These are phyloP conservation scores for Scotopteryx bipunctaria DNA, from an alignment of 2,888 invertebrate genomes.

Conservation along the genomic window DNA sequence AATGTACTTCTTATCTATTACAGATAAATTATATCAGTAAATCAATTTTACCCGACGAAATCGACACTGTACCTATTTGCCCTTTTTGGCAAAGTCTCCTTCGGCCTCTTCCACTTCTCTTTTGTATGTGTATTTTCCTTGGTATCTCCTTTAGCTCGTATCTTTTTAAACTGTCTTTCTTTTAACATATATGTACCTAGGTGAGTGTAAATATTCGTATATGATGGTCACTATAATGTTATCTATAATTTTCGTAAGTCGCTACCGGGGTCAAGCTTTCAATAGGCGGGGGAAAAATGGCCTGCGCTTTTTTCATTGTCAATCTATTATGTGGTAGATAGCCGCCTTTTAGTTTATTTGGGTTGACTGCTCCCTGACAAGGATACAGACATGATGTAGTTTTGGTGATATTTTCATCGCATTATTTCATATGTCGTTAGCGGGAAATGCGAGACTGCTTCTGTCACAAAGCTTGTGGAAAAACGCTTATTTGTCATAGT, in stretches of 20 bases:
- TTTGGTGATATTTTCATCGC: constrained; percentile 11
- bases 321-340: constrained; percentile 46
- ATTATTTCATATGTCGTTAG: constrained; percentile 8
- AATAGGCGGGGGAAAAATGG: constrained; percentile 48
- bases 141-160: too few species aligned
- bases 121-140: too few species aligned
- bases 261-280: constrained; percentile 53
- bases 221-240: constrained; percentile 38
- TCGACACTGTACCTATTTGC: too few species aligned
- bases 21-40: too few species aligned
- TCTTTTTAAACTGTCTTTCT: too few species aligned
- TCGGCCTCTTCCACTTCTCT: too few species aligned
- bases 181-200: too few species aligned
- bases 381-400: constrained; percentile 18
- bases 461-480: too few species aligned
- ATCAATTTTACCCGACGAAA: too few species aligned
- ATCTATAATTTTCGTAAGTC: constrained; percentile 48
- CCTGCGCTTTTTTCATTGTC: constrained; percentile 45
- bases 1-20: too few species aligned
- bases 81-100: too few species aligned
- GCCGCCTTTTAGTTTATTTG: constrained; percentile 42
- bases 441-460: neutral
- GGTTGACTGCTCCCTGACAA: constrained; percentile 24
- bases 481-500: too few species aligned
- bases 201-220: neutral